These are phyloP conservation scores for Drosophila borealis DNA, from an alignment of 2,888 invertebrate genomes.

Conservation along the genomic window DNA sequence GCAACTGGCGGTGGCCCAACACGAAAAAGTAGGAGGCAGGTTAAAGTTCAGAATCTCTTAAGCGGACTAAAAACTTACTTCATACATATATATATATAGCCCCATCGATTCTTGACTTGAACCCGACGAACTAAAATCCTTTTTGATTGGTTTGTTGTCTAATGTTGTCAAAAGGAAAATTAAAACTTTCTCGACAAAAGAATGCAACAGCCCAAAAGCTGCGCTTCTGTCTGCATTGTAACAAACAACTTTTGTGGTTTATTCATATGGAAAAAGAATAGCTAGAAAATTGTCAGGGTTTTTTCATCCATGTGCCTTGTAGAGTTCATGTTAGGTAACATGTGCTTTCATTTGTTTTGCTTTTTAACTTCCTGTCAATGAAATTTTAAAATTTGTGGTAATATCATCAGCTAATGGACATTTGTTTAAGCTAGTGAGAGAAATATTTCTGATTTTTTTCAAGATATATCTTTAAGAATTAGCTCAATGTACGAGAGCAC, in stretches of 20 bases:
- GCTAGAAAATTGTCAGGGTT: too few species aligned
- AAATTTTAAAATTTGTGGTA: not conserved
- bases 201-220: too few species aligned
- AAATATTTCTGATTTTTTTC: not conserved
- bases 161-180: constrained; percentile 10
- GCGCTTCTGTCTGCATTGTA: too few species aligned
- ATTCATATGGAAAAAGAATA: too few species aligned
- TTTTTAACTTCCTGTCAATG: not conserved
- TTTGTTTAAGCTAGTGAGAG: not conserved
- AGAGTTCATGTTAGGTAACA: not conserved
- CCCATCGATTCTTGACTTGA: constrained; percentile 4
- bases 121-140: not conserved
- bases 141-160: constrained; percentile 8
- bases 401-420: not conserved
- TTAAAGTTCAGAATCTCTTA: constrained; percentile 47
- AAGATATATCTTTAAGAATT: not conserved
- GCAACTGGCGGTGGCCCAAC: not conserved
- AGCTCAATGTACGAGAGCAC: not conserved
- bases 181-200: not conserved
- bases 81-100: not conserved
- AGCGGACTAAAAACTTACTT: constrained; percentile 40
- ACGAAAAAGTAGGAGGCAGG: constrained; percentile 15
- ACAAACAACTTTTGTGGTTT: too few species aligned
- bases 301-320: not conserved
- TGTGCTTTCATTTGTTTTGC: not conserved